Base-by-base conservation (phyloP, 2,888 invertebrate genomes). In the Sarcophaga rosellei region DNA sequence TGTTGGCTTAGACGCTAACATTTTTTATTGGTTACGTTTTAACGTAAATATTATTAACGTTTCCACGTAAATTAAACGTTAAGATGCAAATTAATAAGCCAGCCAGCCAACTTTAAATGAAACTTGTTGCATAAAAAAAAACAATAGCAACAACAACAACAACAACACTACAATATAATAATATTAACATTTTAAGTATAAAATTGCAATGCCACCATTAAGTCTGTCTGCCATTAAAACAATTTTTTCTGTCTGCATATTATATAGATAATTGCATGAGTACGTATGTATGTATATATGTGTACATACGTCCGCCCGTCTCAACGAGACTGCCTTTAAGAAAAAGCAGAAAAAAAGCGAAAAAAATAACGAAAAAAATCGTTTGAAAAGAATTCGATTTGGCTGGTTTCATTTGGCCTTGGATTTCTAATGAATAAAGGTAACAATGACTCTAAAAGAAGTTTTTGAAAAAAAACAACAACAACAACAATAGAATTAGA, bases 371-470 rank as follows among this genome's bases (percentile, higher is more conserved):
- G 17, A 15, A 45, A 61, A 74, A 77, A 86, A 73, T 81, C 81
- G 61, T 72, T 84, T 53, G 53, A 53, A 47, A 86, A 86, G 84
- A 84, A 86, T 86, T 86, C 78, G 84, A 78, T 84, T 84, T 81
- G 84, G 72, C 82, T 83, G 85, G 78, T 80, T 87, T 84, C 87
- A 86, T 81, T 84, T 87, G 88, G 88, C 88, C 88, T 88, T 88
- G 88, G 85, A 82, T 84, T 86, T 88, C 88, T 88, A 88, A 88
- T 86, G 87, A 65, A 84, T 69, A 84, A 86, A 81, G 44, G 68
- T 81, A 61, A 21, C 63, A 72, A 81, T 77, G 59, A 76, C 53
- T 66, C 8, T 35, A 35, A 35, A 35, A 35, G 35, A 35, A 35
- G 35, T 35, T 35, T 35, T 35, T 35, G 1, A 35, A 35, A 10